Percentiles rank a stretch among this genome's conserved stretches.
Conservation (phyloP, 2,797 vertebrate genomes). For the Pristis pectinata region DNA sequence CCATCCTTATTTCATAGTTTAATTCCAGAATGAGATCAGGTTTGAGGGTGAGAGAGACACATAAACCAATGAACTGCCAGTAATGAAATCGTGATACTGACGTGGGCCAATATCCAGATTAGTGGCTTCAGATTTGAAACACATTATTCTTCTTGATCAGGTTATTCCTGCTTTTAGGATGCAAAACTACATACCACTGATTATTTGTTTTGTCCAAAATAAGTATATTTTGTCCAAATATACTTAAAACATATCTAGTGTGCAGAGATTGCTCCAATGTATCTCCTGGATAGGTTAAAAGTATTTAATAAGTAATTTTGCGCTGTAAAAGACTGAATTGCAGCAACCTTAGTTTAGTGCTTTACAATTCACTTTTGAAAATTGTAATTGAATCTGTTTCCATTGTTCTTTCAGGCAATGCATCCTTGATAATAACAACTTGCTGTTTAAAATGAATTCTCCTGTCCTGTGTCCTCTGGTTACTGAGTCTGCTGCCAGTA, state of each 20-base stretch:
- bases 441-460: background rate
- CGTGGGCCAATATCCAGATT: background rate
- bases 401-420: too few species aligned
- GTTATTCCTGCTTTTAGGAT: background rate
- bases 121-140: background rate
- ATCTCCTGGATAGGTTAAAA: background rate
- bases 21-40: background rate
- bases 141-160: background rate
- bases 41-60: too few species aligned
- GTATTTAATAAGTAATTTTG: background rate
- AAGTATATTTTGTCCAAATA: background rate
- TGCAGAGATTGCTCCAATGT: too few species aligned
- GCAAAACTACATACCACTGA: background rate
- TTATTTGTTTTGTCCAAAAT: background rate
- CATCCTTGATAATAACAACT: background rate
- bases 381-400: background rate
- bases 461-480: background rate
- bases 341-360: background rate
- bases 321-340: background rate
- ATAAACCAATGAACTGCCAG: background rate
- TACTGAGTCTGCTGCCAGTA: background rate
- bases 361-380: background rate
- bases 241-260: background rate
- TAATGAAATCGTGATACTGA: background rate
- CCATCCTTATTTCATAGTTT: background rate